Conservation (phyloP, 2,113 vertebrate species). For the crab-eating macaque (Macaca fascicularis) region T2T-MFA8v1.1 NC_088391.1:14547501-14548000, state of each 20-base stretch:
- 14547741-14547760: not conserved
- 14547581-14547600: not conserved
- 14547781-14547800: not conserved
- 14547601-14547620: not conserved
- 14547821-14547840: not conserved
- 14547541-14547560: not conserved
- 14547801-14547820: not conserved
- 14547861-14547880: not conserved
- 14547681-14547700: not conserved
- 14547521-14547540: constrained; percentile 48
- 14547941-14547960: constrained; percentile 9
- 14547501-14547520: not conserved
- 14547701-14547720: not conserved
- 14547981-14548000: constrained; percentile 48
- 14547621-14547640: not conserved
- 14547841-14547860: not conserved
- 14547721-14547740: too few relatives aligned
- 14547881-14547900: not conserved
- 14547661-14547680: not conserved
- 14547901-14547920: constrained; percentile 17
- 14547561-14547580: not conserved
- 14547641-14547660: not conserved
- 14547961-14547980: not conserved
- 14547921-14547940: constrained; percentile 24
- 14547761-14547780: not conserved